Evolutionary conservation across 2,888 invertebrate genomes (phyloP), one percentile per base, ranked within the genome.

Genomic region (Rutpela maculata): DNA sequence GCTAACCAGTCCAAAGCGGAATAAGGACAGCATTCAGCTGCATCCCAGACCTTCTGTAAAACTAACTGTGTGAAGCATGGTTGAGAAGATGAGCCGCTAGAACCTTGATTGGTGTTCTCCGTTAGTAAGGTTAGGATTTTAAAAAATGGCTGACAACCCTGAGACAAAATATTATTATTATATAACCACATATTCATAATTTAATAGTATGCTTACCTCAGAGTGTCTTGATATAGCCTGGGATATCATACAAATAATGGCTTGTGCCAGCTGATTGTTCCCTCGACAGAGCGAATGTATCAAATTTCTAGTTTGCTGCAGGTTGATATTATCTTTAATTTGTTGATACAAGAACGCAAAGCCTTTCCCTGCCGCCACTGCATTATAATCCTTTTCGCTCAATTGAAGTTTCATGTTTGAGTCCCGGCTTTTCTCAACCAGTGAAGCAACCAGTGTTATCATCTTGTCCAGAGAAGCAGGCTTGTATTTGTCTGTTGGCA

Each of bases 271-370:
- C 81, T 95, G 92, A 86, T 97, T 97, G 90, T 98, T 97, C 93
- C 97, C 97, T 60, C 97, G 94, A 86, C 97, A 97, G 57, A 98
- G 91, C 17, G 97, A 97, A 90, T 97, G 97, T 83, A 98, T 96
- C 76, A 98, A 92, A 89, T 97, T 96, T 81, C 97, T 93, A 4
- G 98, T 98, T 90, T 98, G 97, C 87, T 96, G 95, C 59, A 97
- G 91, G 91, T 98, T 98, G 80, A 98, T 95, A 85, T 95, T 95
- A 90, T 98, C 98, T 83, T 97, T 95, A 70, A 98, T 97, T 91
- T 98, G 98, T 90, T 98, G 98, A 89, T 97, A 97, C 80, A 98
- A 91, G 90, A 98, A 98, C 38, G 97, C 96, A 89, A 97, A 98
- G 15, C 96, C 96, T 95, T 97, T 98, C 80, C 97, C 96, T 74